Conservation (phyloP, 2,888 invertebrate genomes). For the Drosophila meridionalis region DNA sequence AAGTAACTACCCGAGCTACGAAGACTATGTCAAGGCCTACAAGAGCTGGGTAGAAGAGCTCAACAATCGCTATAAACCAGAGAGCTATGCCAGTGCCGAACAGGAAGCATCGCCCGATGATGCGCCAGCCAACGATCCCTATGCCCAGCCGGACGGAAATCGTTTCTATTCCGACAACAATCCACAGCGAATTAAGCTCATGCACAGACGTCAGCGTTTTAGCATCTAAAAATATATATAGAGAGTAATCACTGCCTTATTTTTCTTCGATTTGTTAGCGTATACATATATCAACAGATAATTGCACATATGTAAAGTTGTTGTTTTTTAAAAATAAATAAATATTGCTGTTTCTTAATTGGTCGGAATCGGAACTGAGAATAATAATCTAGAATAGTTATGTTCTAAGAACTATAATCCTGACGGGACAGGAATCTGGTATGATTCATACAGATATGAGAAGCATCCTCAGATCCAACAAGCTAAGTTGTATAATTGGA, state of each 20-base stretch:
- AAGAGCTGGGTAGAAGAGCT: constrained; percentile 23
- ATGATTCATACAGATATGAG: too few species aligned
- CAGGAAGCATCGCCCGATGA: constrained; percentile 8
- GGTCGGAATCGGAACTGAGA: not conserved
- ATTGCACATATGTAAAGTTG: not conserved
- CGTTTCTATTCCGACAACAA: not conserved
- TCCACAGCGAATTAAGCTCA: constrained; percentile 28
- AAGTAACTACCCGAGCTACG: constrained; percentile 37
- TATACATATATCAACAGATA: not conserved
- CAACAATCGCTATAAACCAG: constrained; percentile 13
- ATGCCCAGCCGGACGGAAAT: constrained; percentile 7
- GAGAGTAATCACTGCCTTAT: not conserved
- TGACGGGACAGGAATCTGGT: too few species aligned
- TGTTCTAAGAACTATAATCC: too few species aligned
- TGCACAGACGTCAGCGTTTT: constrained; percentile 17
- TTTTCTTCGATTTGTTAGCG: not conserved
- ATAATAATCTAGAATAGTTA: too few species aligned
- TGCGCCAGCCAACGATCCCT: not conserved
- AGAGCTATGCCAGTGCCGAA: constrained; percentile 23
- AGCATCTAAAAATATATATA: not conserved
- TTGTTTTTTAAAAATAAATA: constrained; percentile 12
- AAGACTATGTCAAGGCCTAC: constrained; percentile 49
- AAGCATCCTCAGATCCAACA: too few species aligned
- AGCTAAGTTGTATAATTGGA: too few species aligned
- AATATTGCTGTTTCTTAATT: constrained; percentile 3